Evolutionary conservation across 1,140 invertebrate genomes (phyloP).

Genomic region (Eurosta solidaginis): DNA sequence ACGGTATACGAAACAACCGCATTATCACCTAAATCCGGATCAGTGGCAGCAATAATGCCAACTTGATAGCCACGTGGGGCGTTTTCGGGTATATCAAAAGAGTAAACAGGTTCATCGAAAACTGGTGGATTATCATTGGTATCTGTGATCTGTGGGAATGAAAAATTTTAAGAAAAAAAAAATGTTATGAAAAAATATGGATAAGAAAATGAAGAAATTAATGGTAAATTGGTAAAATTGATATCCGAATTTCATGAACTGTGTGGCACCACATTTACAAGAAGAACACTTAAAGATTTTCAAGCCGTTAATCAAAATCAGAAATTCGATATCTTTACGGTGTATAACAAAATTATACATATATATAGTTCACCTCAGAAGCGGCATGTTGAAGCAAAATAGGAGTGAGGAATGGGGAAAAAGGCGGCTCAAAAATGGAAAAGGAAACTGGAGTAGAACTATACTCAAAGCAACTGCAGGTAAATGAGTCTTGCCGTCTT

Average conservation of each 20-base stretch:
- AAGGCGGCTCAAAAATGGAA: too few species aligned
- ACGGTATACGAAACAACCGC: conserved; percentile 87
- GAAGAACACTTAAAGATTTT: background rate
- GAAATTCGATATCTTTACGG: too few species aligned
- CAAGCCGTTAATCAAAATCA: too few species aligned
- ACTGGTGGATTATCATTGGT: conserved; percentile 92
- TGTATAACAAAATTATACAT: too few species aligned
- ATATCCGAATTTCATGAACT: background rate
- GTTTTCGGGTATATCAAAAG: conserved; percentile 88
- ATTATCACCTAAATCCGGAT: conserved; percentile 84
- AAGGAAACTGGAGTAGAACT: too few species aligned
- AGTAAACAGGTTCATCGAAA: conserved; percentile 84
- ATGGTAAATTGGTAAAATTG: background rate
- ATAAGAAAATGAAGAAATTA: background rate
- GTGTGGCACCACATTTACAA: background rate
- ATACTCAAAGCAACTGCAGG: too few species aligned
- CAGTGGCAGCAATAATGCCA: conserved; percentile 79
- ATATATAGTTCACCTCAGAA: too few species aligned
- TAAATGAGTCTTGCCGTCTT: too few species aligned
- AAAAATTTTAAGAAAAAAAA: background rate
- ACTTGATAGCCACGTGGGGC: conserved; percentile 77
- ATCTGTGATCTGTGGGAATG: conserved; percentile 76
- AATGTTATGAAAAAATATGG: background rate
- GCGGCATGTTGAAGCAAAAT: too few species aligned
- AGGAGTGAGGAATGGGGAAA: too few species aligned